Percentiles rank a stretch among this genome's conserved stretches.
These are phyloP conservation scores for Holothuria scabra DNA, from an alignment of 53 echinoderm and acorn worm genomes.

Conservation along the genomic window DNA sequence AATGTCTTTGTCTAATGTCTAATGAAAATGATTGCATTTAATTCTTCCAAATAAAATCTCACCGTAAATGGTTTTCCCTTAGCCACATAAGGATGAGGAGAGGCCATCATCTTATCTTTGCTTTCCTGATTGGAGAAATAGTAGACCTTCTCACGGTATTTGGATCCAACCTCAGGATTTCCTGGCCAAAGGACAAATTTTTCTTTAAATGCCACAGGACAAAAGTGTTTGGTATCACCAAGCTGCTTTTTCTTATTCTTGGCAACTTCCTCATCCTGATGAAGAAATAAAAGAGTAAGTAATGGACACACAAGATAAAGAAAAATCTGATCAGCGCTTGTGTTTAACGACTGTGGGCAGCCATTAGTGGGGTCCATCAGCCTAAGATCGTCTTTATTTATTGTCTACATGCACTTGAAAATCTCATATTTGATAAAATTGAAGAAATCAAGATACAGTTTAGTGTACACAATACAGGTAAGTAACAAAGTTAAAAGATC, in stretches of 20 bases:
- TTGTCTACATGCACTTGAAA: too few species aligned
- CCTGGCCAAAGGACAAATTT: conserved; percentile 93
- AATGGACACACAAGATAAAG: too few species aligned
- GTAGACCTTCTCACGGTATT: conserved; percentile 91
- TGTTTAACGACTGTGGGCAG: too few species aligned
- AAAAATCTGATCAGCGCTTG: too few species aligned
- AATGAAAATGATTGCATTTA: not conserved
- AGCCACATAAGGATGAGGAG: conserved; percentile 71
- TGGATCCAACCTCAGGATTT: conserved; percentile 87
- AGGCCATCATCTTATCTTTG: conserved; percentile 75
- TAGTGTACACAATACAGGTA: too few species aligned
- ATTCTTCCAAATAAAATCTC: not conserved
- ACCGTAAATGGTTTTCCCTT: conserved; percentile 83
- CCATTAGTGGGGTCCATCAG: too few species aligned
- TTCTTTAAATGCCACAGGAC: conserved; percentile 88
- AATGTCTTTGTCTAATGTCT: too few species aligned
- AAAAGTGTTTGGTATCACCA: conserved; percentile 99
- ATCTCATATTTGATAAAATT: too few species aligned
- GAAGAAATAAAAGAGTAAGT: not conserved
- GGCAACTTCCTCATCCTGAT: conserved; percentile 94
- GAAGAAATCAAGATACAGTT: too few species aligned
- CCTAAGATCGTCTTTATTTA: too few species aligned
- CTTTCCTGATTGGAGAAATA: conserved; percentile 86
- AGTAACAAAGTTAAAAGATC: too few species aligned
- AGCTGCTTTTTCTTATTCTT: conserved; percentile 98